These are phyloP conservation scores for Oophaga sylvatica DNA, from an alignment of 2,797 vertebrate genomes.

Conservation along the genomic window DNA sequence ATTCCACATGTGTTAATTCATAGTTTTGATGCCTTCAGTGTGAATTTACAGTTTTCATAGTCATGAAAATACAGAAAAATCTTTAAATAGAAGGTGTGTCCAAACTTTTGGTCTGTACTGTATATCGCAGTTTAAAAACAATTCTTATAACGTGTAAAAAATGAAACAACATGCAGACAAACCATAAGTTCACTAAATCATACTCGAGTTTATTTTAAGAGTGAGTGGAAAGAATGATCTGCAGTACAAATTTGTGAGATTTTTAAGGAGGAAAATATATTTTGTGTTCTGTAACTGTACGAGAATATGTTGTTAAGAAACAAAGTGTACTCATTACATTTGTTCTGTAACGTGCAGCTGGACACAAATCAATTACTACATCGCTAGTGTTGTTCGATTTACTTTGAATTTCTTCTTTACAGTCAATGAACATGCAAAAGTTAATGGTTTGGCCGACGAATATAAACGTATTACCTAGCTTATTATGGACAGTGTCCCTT, in stretches of 20 bases:
- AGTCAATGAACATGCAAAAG: too few relatives aligned
- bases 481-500: too few relatives aligned
- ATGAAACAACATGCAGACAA: not conserved
- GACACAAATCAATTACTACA: not conserved
- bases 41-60: too few relatives aligned
- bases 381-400: not conserved
- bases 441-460: too few relatives aligned
- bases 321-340: conserved; percentile 15
- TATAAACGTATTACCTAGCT: too few relatives aligned
- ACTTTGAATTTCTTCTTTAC: not conserved
- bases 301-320: conserved; percentile 5
- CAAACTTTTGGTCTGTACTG: too few relatives aligned
- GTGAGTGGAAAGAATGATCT: not conserved
- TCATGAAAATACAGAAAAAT: too few relatives aligned
- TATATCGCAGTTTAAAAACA: not conserved
- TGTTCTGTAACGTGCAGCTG: not conserved
- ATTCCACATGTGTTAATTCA: too few relatives aligned
- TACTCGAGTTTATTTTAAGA: conserved; percentile 2
- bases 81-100: too few relatives aligned
- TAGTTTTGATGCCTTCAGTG: too few relatives aligned
- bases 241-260: not conserved
- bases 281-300: conserved; percentile 10
- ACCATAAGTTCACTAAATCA: not conserved
- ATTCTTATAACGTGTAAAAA: not conserved
- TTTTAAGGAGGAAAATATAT: not conserved